A percentile compares a stretch with the other conserved stretches of the same genome.
phyloP scores from a whole-genome alignment of 2,797 vertebrate genomes.

The Furcifer pardalis region DNA sequence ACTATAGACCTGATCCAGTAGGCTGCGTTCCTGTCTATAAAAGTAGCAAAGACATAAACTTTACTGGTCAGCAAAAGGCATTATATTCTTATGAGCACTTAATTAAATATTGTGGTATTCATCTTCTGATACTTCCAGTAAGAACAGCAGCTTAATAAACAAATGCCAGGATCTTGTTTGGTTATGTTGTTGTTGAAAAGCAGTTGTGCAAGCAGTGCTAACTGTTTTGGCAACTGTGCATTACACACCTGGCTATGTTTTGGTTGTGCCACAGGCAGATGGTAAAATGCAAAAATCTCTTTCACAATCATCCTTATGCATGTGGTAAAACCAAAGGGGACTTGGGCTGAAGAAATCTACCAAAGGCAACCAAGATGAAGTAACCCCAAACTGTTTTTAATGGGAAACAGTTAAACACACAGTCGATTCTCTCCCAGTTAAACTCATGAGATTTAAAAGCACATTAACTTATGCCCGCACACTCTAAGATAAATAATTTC shows the following conservation, averaged over 20 bases:
- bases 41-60: background rate
- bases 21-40: background rate
- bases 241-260: too few species aligned
- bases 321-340: too few species aligned
- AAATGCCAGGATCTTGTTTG: background rate
- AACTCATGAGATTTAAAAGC: background rate
- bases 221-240: too few species aligned
- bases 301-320: too few species aligned
- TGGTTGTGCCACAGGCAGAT: too few species aligned
- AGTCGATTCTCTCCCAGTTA: background rate
- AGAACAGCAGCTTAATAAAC: background rate
- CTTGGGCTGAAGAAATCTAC: background rate
- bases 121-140: background rate
- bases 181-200: too few species aligned
- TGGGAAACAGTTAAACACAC: background rate
- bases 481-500: conserved; percentile 41
- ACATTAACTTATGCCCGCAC: background rate
- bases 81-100: background rate
- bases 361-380: background rate
- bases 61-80: too few species aligned
- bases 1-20: background rate
- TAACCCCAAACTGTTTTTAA: background rate
- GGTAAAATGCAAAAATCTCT: too few species aligned
- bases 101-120: background rate
- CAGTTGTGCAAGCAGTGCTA: too few species aligned